Evolutionary conservation across 2,888 invertebrate genomes (phyloP), one percentile per base, ranked within the genome.

Genomic region (Drosophila atripex): DNA sequence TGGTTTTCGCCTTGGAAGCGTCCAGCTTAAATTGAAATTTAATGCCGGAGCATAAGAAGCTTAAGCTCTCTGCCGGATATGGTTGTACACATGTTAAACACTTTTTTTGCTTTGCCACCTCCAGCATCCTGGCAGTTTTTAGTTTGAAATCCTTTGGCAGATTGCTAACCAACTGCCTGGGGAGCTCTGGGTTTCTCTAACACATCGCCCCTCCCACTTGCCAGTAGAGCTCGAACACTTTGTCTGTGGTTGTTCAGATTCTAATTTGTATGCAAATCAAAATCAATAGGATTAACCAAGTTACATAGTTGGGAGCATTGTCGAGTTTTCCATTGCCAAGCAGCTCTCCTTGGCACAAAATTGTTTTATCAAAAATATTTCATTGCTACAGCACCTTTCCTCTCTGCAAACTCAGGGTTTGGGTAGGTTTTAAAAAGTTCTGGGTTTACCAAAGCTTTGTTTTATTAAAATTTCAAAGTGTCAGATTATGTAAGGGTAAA

Each of bases 271-370:
- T 85, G 88, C 84, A 88, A 88, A 88, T 88, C 88, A 85, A 85
- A 88, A 88, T 86, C 88, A 88, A 88, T 88, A 87, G 86, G 86
- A 88, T 88, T 88, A 88, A 83, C 87, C 75, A 82, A 87, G 77
- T 85, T 80, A 80, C 80, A 75, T 52, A 54, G 72, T 72, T 54
- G 53, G 61, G 39, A 52, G 68, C 63, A 69, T 69, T 70, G 74
- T 71, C 53, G 51, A 52, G 55, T 60, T 61, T 53, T 49, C 54
- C 39, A 46, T 14, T 63, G 49, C 64, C 64, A 69, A 38, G 12
- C 66, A 25, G 25, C 51, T 63, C 51, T 60, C 32, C 25, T 61
- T 53, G 52, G 45, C 51, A 47, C 58, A 59, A 82, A 78, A 78
- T 86, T 78, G 83, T 76, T 76, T 78, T 86, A 69, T 71, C 66